Base-by-base conservation (phyloP, 2,113 vertebrate species). In the Gopherus evgoodei region DNA sequence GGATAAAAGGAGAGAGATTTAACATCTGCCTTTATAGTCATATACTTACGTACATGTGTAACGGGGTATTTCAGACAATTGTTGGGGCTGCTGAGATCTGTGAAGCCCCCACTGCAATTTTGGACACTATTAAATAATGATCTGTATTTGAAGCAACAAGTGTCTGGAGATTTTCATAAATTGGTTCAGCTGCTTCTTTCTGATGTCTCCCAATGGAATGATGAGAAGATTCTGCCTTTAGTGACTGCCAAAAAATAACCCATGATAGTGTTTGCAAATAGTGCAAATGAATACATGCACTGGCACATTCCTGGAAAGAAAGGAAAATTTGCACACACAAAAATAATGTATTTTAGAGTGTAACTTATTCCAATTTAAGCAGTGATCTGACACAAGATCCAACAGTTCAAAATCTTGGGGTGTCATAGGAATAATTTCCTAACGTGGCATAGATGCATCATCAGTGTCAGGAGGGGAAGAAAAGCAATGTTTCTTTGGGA, bases 391-490 rank as follows among this genome's bases (percentile, higher is more conserved):
- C 65, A 65, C 31, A 69, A n/a, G n/a, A 69, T n/a, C 11, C 38
- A 91, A 62, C 5, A 49, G 81, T 29, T 59, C 6, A 91, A 94
- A 91, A 92, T 53, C 62, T 81, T 31, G 38, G 11, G 11, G 84
- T n/a, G 1, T 25, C 42, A 87, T 52, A 94, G 72, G 75, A 89
- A 24, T 44, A 81, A 81, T n/a, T 69, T n/a, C 47, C 81, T 29
- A 21, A 91, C 94, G 91, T 38, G 44, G 47, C n/a, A 94, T 92
- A 96, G 93, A 89, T 72, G 69, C 8, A 88, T 87, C 94, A 84
- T 75, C 72, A 38, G n/a, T 42, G 17, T 89, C 83, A 89, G 49
- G n/a, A 93, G 76, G 19, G 90, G 29, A 53, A 86, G 65, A 89
- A 90, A 93, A 93, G 1, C 42, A 83, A 93, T 75, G 69, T 50